These are phyloP conservation scores for Barypeithes pellucidus DNA, from an alignment of 2,888 invertebrate genomes.

Conservation along the genomic window DNA sequence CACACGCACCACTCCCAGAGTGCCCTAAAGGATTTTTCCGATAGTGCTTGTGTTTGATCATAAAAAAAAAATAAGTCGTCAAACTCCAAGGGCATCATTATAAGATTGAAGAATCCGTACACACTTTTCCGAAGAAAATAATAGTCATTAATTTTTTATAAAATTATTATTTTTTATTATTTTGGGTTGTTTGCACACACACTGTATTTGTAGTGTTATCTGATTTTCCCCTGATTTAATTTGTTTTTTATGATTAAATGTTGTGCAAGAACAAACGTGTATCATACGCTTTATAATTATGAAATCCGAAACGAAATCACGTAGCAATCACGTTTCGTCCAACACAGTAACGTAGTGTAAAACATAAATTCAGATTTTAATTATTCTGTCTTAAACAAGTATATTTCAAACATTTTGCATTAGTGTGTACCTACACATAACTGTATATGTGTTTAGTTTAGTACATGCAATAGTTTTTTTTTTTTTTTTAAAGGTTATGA, in stretches of 20 bases:
- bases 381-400: constrained; percentile 6
- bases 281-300: constrained; percentile 2
- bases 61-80: too few species aligned
- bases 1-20: too few species aligned
- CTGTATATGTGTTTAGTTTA: neutral
- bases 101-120: too few species aligned
- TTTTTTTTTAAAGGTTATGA: neutral
- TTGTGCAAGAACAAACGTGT: neutral
- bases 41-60: too few species aligned
- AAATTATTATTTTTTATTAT: too few species aligned
- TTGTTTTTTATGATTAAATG: neutral
- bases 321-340: neutral
- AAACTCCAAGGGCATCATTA: too few species aligned
- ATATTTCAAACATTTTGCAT: neutral
- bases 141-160: too few species aligned
- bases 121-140: too few species aligned
- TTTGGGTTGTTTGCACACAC: too few species aligned
- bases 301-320: neutral
- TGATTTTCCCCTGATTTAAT: too few species aligned
- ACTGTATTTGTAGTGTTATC: too few species aligned
- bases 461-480: neutral
- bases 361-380: constrained; percentile 14
- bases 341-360: neutral
- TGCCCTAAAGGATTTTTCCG: too few species aligned
- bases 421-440: neutral